Evolutionary conservation across 53 echinoderm and acorn worm species (phyloP), one percentile per base, ranked within the genome.

Genomic region (Temnopleurus reevesii): DNA sequence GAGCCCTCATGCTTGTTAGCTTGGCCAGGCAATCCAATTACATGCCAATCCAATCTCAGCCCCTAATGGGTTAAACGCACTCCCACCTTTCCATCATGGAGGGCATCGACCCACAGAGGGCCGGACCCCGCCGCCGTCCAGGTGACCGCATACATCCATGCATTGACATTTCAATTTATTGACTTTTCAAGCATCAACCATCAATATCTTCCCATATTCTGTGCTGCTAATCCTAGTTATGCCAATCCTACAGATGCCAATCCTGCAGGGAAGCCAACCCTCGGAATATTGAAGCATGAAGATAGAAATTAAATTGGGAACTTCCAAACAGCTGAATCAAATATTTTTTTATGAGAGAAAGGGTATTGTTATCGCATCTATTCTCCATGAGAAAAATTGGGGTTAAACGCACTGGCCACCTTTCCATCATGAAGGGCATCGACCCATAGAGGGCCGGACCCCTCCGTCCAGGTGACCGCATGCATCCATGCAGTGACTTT

Each of bases 121-220:
- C 47, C 25, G 49, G 49, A 49, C n/a, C n/a, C n/a, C 46, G 13
- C 49, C 5, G 79, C 79, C 46, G 79, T 47, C 51, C 85, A 85
- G 88, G 33, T 87, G 88, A 66, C 71, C 8, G 88, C 24, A 87
- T 71, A 66, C 44, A 63, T 86, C 53, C 31, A 87, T 45, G 17
- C 66, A 49, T 46, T 87, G 54, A 53, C 88, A 87, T 66, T 66
- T 66, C 83, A 57, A 53, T 38, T 83, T 36, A 83, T 36, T 63
- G 63, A 63, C 63, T 63, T 63, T 77, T 46, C 45, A 46, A 80
- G 36, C 80, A 41, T 41, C 27, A 15, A 71, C 71, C n/a, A n/a
- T n/a, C n/a, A n/a, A n/a, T n/a, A n/a, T n/a, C n/a, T n/a, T n/a
- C n/a, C n/a, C n/a, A n/a, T n/a, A n/a, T n/a, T n/a, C n/a, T n/a